Evolutionary conservation across 2,888 invertebrate genomes (phyloP), one percentile per base, ranked within the genome.

Genomic region (Eueremaeus valkanovi): DNA sequence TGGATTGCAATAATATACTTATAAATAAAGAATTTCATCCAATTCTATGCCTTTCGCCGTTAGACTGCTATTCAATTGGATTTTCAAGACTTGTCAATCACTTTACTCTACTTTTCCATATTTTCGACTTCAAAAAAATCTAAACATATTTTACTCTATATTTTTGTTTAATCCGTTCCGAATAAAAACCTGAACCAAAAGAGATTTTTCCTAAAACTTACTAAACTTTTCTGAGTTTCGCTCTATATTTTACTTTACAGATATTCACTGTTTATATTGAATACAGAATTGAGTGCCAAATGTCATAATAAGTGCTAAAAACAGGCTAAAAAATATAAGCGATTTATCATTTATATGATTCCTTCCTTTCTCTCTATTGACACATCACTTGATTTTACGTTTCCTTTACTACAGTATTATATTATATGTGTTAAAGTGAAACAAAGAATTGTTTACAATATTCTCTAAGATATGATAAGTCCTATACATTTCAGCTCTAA

Each of bases 1-100:
- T 61, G n/a, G 68, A 68, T 40, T 42, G 40, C 68, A 40, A 68
- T 68, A 68, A 68, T 24, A 68, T 40, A 40, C 42, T 40, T 40
- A 68, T 68, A 68, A 68, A 68, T 68, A 68, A 58, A 33, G n/a
- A 16, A n/a, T 61, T 33, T 33, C 18, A 33, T 61, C 31, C 36
- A 36, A 36, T 36, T 36, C 11, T 36, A 36, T 8, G 5, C 5
- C 36, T 36, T 36, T 36, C 11, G 5, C 36, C 11, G 36, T 36
- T 36, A 36, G 11, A 36, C n/a, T n/a, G n/a, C n/a, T n/a, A 36
- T 11, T 8, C 5, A 36, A 36, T 36, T 36, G 36, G 5, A 36
- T 36, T 36, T 36, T 36, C 36, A n/a, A 36, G 5, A 8, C 11
- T 36, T 36, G 36, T 36, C 36, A 36, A 36, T 36, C 36, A 5